A percentile compares a stretch with the other conserved stretches of the same genome.
These are phyloP conservation scores for Lepidocolaptes lacrymiger DNA, from an alignment of 2,797 vertebrate genomes.

Conservation along the genomic window DNA sequence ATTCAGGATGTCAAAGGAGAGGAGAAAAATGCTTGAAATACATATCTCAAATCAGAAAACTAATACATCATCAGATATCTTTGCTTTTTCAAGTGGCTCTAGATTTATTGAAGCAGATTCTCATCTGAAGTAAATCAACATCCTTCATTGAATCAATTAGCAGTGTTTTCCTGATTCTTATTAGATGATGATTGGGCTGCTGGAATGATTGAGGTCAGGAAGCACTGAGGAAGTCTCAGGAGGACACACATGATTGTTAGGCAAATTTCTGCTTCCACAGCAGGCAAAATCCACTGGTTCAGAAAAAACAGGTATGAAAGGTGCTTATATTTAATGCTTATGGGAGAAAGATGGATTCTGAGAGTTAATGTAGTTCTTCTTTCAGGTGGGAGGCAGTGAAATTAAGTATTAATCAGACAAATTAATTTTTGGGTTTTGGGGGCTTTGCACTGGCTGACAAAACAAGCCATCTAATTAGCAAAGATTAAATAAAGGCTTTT, in stretches of 20 bases:
- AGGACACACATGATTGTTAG: neutral
- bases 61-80: neutral
- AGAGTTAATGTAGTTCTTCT: neutral
- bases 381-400: neutral
- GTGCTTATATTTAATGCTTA: neutral
- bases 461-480: neutral
- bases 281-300: neutral
- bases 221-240: neutral
- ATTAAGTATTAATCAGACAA: neutral
- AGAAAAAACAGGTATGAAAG: neutral
- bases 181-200: neutral
- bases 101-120: conserved; percentile 39
- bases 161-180: conserved; percentile 2
- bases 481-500: conserved; percentile 1
- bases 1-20: neutral
- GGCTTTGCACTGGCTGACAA: neutral
- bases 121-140: conserved; percentile 41
- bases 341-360: neutral
- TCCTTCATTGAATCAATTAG: conserved; percentile 34
- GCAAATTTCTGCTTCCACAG: neutral
- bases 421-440: neutral
- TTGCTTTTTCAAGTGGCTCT: conserved; percentile 4
- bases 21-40: neutral
- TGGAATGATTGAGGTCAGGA: neutral
- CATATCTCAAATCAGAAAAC: neutral